Evolutionary conservation across 1,140 invertebrate species (phyloP), one percentile per base, ranked within the genome.

Genomic region (Cheumatopsyche charites): DNA sequence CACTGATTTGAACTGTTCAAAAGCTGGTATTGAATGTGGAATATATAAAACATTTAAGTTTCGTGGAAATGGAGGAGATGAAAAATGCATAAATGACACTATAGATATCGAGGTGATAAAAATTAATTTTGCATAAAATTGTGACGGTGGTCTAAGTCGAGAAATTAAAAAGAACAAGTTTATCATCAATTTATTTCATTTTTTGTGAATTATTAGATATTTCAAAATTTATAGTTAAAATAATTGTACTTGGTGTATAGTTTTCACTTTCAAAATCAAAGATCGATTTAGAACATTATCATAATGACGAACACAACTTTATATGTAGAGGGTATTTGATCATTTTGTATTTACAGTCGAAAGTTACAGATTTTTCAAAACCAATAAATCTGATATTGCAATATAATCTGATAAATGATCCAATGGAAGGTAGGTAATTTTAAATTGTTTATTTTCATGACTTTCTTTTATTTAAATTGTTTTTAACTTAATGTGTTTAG

Each of bases 351-450:
- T 66, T 67, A 41, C 71, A 77, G 9, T 78, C 78, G 65, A 80
- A 74, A 43, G 77, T 77, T 41, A 78, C 78, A 49, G 82, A 83
- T 19, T 82, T 82, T 15, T 83, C 82, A 70, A 79, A 79, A 21
- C 81, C 82, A 62, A 81, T 82, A 19, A 78, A 82, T 12, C 71
- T 83, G 62, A 78, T 81, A 43, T 78, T 82, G 77, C 77, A 79
- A 62, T 82, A 82, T 52, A 76, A 81, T 21, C 25, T 82, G 9
- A 77, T 76, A 45, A 49, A 61, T 13, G 41, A 75, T 73, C 74
- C 74, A 2, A 66, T 71, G 21, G 17, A 66, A 23, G 65, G 74
- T 75, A 65, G 55, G 61, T n/a, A n/a, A n/a, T n/a, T n/a, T n/a
- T n/a, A n/a, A n/a, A n/a, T n/a, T n/a, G n/a, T n/a, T n/a, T n/a